phyloP scores from a whole-genome alignment of 2,113 vertebrate species.

The Oncorhynchus nerka region DNA sequence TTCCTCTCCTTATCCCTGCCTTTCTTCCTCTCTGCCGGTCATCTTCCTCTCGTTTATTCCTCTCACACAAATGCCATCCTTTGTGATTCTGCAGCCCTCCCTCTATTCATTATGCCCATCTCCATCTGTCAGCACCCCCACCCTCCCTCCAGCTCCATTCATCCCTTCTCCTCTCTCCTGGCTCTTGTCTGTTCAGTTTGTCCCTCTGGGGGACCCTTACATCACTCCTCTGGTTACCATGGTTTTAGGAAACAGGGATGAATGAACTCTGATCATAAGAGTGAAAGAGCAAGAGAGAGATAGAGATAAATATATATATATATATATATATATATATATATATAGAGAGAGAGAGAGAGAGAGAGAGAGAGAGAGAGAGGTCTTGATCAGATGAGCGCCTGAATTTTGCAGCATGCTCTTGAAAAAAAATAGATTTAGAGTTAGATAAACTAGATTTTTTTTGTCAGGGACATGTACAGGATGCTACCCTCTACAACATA shows the following conservation, averaged over 20 bases:
- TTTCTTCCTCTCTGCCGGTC: conserved; percentile 24
- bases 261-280: conserved; percentile 29
- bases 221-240: conserved; percentile 68
- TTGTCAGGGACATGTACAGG: too few relatives aligned
- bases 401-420: too few relatives aligned
- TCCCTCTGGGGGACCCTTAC: conserved; percentile 58
- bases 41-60: conserved; percentile 26
- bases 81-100: conserved; percentile 50
- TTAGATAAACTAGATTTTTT: too few relatives aligned
- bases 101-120: conserved; percentile 16
- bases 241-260: conserved; percentile 55
- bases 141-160: conserved; percentile 29
- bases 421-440: too few relatives aligned
- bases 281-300: not conserved
- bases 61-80: not conserved
- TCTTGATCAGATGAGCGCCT: too few relatives aligned
- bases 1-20: too few relatives aligned
- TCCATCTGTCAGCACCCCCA: not conserved
- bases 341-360: not conserved
- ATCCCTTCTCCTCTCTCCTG: conserved; percentile 23
- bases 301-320: too few relatives aligned
- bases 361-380: too few relatives aligned
- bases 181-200: conserved; percentile 14
- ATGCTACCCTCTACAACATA: too few relatives aligned
- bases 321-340: not conserved